These are phyloP conservation scores for Hecatera dysodea DNA, from an alignment of 2,888 invertebrate species.

Conservation along the genomic window DNA sequence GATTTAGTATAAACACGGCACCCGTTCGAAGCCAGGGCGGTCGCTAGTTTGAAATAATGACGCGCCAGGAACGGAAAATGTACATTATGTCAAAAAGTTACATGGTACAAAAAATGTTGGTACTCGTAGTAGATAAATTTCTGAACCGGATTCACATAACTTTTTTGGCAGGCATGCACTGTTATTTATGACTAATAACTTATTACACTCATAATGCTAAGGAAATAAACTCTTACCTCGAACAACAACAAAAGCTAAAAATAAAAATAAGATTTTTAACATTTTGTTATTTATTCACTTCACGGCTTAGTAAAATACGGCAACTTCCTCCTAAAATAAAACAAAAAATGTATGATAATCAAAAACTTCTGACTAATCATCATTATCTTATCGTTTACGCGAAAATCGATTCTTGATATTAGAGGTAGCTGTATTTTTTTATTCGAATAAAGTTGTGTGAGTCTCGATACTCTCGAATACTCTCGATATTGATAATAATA, in stretches of 20 bases:
- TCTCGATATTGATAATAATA: neutral
- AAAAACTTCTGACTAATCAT: neutral
- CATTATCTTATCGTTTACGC: slow-evolving; percentile 34
- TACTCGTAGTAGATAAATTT: neutral
- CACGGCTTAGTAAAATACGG: neutral
- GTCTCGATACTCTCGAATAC: neutral
- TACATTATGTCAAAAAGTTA: no score
- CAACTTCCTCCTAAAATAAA: neutral
- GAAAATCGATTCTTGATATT: slow-evolving; percentile 29
- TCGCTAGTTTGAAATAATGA: no score
- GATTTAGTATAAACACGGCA: no score
- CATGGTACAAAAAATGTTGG: no score
- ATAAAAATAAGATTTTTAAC: slow-evolving; percentile 22
- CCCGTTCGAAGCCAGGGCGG: no score
- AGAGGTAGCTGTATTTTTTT: neutral
- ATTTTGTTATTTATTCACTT: slow-evolving; percentile 21
- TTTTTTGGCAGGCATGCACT: no score
- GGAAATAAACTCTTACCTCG: slow-evolving; percentile 25
- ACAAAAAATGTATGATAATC: slow-evolving; percentile 13
- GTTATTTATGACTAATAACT: neutral
- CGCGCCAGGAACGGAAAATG: no score
- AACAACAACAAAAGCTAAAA: slow-evolving; percentile 3
- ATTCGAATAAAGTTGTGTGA: neutral
- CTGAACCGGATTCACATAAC: no score
- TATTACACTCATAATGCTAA: neutral